Conservation (phyloP, 2,888 invertebrate genomes). For the Conchocele bisecta region DNA sequence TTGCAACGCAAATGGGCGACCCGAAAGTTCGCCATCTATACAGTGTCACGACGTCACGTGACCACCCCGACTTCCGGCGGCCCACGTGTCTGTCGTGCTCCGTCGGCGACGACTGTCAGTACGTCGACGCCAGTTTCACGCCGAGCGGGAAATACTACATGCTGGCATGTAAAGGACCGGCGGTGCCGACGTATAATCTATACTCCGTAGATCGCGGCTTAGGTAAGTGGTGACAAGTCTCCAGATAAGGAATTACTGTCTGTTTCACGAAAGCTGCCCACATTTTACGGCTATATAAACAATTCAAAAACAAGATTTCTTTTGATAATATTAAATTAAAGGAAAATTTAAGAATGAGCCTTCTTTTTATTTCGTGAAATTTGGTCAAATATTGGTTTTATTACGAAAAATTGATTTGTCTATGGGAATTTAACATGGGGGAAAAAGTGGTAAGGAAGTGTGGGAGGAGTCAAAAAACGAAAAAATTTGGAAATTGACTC, state of each 20-base stretch:
- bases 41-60: constrained; percentile 66
- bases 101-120: constrained; percentile 91
- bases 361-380: too few species aligned
- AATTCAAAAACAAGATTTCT: too few species aligned
- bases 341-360: too few species aligned
- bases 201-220: constrained; percentile 29
- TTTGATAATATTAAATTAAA: too few species aligned
- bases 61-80: constrained; percentile 40
- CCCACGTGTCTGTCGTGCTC: constrained; percentile 92
- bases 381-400: too few species aligned
- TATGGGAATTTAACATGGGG: too few species aligned
- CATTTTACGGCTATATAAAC: too few species aligned
- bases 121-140: constrained; percentile 87
- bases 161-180: constrained; percentile 95
- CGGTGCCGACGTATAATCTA: constrained; percentile 86
- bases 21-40: constrained; percentile 95
- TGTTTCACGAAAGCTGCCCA: too few species aligned
- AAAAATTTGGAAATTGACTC: too few species aligned
- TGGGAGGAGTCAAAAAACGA: too few species aligned
- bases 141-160: constrained; percentile 90
- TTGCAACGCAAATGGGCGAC: constrained; percentile 90
- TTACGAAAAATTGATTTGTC: too few species aligned
- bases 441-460: too few species aligned
- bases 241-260: constrained; percentile 65
- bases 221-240: constrained; percentile 72